Conservation (phyloP, 2,113 vertebrate genomes). For the Pygathrix nemaeus region DNA sequence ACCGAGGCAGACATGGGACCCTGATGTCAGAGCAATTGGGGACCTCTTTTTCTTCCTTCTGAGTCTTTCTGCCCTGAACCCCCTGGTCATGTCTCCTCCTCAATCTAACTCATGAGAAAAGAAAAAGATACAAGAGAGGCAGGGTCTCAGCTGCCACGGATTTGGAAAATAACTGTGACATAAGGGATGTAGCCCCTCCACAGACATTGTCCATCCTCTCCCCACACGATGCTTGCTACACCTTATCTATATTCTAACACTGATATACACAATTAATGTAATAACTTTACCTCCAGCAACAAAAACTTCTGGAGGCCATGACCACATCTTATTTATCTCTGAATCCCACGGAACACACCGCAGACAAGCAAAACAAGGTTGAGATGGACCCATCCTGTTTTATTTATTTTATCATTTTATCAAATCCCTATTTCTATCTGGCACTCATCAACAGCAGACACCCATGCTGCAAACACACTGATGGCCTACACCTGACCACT, state of each 20-base stretch:
- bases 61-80: not conserved
- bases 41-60: not conserved
- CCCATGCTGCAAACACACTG: not conserved
- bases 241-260: not conserved
- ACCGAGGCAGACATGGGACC: accelerated
- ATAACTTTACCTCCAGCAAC: not conserved
- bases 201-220: not conserved
- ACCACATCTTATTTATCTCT: not conserved
- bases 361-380: not conserved
- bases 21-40: not conserved
- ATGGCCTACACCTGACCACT: not conserved
- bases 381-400: too few relatives aligned
- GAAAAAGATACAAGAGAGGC: not conserved
- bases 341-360: not conserved
- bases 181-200: not conserved
- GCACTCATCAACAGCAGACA: accelerated
- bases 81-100: not conserved
- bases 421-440: not conserved
- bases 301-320: not conserved
- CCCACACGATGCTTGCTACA: not conserved
- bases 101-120: not conserved
- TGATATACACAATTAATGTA: not conserved
- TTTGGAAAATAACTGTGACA: too few relatives aligned
- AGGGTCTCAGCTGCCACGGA: too few relatives aligned
- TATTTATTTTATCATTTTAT: not conserved